Evolutionary conservation across 2,797 vertebrate genomes (phyloP), one percentile per base, ranked within the genome.

Genomic region (Xiphorhynchus erythropygius): DNA sequence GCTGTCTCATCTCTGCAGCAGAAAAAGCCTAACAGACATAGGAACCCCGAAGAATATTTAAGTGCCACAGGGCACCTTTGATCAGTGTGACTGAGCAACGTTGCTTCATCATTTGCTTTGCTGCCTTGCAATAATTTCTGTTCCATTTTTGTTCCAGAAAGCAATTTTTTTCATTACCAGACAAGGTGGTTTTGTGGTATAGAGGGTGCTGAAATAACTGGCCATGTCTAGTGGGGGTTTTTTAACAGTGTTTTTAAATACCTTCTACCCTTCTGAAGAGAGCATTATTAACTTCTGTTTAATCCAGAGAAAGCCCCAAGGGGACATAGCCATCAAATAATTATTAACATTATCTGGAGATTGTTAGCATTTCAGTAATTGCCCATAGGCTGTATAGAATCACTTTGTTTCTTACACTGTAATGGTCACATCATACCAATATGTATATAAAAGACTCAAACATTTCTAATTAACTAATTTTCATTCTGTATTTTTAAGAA

Each of bases 261-360:
- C 9, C n/a, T 82, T 79, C 42, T 49, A 8, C 28, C 8, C 32
- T 24, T 91, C 88, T 78, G 67, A 90, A 81, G 13, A 70, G 83
- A 87, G 22, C 28, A 33, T 82, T 57, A 75, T 76, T 93, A 78
- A 69, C 42, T 90, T 93, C n/a, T 69, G 24, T 52, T 93, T 69
- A 89, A 81, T 78, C 15, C 19, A 57, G 27, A 91, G 25, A 57
- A 80, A 91, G 17, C 21, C 28, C 17, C 7, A 41, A 41, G 39
- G 41, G 56, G 30, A n/a, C 22, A 13, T 16, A 85, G 3, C 41
- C 41, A 21, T 80, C 39, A 71, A 70, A 65, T 13, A 70, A 82
- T 82, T 90, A 24, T 22, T 87, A 77, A 57, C 10, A 3, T 25
- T 77, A 35, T 88, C 50, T 63, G 32, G 30, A 57, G 42, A 52